phyloP scores from a whole-genome alignment of 2,797 vertebrate species.

The Chrosomus eos region DNA sequence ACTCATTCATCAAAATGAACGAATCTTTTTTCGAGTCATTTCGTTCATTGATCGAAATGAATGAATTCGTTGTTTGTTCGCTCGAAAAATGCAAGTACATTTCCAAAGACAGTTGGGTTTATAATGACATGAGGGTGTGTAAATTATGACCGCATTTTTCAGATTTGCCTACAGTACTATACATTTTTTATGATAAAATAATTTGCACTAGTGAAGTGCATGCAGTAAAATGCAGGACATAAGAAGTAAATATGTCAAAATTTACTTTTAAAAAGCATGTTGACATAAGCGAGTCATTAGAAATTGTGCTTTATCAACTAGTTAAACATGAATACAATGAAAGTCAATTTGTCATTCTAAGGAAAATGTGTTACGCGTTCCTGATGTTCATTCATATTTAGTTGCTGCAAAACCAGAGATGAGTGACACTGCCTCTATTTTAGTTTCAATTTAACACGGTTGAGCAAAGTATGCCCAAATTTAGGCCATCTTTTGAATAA shows the following conservation, averaged over 20 bases:
- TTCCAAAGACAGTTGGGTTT: background rate
- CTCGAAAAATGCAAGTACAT: background rate
- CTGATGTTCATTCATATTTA: background rate
- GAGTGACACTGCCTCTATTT: background rate
- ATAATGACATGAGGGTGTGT: background rate
- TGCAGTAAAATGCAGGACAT: too few species aligned
- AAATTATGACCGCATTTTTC: background rate
- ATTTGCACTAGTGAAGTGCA: too few species aligned
- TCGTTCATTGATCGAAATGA: too few species aligned
- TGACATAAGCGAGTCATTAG: background rate
- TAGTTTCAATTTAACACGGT: constrained; percentile 28
- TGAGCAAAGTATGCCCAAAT: constrained; percentile 2
- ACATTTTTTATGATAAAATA: background rate
- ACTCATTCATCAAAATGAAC: too few species aligned
- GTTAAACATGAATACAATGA: background rate
- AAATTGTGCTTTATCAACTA: background rate
- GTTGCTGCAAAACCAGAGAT: background rate
- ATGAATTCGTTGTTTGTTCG: too few species aligned
- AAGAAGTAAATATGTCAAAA: background rate
- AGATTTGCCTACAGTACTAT: background rate
- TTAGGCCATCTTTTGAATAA: constrained; percentile 15
- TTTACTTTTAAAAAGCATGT: background rate
- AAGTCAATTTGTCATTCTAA: background rate
- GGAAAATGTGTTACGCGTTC: background rate
- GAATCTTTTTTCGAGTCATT: too few species aligned